Conservation (phyloP, 2,888 invertebrate genomes). For the Plagiodera versicolora region DNA sequence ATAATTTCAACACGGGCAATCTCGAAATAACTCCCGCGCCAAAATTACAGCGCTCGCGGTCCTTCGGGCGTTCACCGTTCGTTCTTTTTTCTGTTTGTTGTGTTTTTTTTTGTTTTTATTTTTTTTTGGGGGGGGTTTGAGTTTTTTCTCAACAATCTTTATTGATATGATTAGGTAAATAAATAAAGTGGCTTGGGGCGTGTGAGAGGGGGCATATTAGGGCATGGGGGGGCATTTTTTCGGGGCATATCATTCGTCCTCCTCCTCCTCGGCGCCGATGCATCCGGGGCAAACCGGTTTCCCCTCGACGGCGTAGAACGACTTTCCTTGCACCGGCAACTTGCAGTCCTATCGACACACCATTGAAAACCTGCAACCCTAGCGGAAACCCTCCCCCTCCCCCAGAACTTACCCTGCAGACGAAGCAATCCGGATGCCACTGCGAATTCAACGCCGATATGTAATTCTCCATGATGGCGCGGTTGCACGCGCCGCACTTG, state of each 20-base stretch:
- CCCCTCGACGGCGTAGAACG: conserved; percentile 96
- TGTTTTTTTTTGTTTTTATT: conserved; percentile 53
- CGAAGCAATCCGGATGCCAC: conserved; percentile 99
- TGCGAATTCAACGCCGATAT: conserved; percentile 96
- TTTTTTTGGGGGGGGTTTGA: conserved; percentile 50
- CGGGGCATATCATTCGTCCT: conserved; percentile 58
- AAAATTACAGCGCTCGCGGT: conserved; percentile 38
- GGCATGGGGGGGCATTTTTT: conserved; percentile 26
- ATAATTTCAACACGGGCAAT: too few species aligned
- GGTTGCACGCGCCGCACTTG: conserved; percentile 94
- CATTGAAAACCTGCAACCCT: neutral
- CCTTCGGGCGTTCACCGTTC: conserved; percentile 21
- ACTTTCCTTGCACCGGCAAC: conserved; percentile 88
- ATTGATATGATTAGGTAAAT: conserved; percentile 60
- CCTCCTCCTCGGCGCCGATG: conserved; percentile 89
- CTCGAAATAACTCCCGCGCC: too few species aligned
- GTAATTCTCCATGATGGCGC: conserved; percentile 97
- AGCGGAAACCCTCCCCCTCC: neutral
- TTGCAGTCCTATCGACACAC: conserved; percentile 80
- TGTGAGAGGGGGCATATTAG: conserved; percentile 27
- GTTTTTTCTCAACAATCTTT: conserved; percentile 48
- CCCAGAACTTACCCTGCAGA: conserved; percentile 87
- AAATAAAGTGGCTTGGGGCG: conserved; percentile 36
- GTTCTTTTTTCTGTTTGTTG: conserved; percentile 42
- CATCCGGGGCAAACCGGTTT: conserved; percentile 94